Base-by-base conservation (phyloP, 2,888 invertebrate genomes). In the Craniophora ligustri region DNA sequence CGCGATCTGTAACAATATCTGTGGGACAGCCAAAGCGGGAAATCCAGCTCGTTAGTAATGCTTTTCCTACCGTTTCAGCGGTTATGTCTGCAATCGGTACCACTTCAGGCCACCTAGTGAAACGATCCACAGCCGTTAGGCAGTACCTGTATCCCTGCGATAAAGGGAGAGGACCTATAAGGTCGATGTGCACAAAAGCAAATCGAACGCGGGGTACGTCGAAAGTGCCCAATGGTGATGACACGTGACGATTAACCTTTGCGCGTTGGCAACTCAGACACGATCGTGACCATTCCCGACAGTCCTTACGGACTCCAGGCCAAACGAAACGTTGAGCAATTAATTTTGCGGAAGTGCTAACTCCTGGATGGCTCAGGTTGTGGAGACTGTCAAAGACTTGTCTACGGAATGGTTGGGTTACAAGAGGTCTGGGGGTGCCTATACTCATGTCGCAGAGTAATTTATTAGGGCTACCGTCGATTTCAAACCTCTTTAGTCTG, bases 231-330 rank as follows among this genome's bases (percentile, higher is more conserved):
- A 73, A 6, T 1, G 82, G 81, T 19, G 79, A 14, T 5, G 54
- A 13, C 0, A 72, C 76, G 53, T 86, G 86, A 3, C 82, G 61
- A 2, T 45, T 51, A 2, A 85, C 58, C 42, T 87, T 87, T 0
- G 70, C 15, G 4, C 66, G 65, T 50, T 88, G 87, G 32, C 86
- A 88, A 0, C 58, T 26, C 3, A 77, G 45, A 48, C 84, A 86
- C 0, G 49, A 31, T 0, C 55, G 55, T 3, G 78, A 55, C 83
- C 84, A 87, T 0, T 60, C 51, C 0, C 74, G 23, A 28, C 76
- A 79, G 51, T 87, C 81, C 10, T 57, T 65, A 0, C 79, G 69
- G 5, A 87, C 72, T 1, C 50, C 10, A 1, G 35, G 35, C 36
- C 36, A 36, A 14, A 36, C 36, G 4, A 7, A 36, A 2, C 36